Evolutionary conservation across 2,797 vertebrate genomes (phyloP).

Genomic region (Crypturellus tataupa): DNA sequence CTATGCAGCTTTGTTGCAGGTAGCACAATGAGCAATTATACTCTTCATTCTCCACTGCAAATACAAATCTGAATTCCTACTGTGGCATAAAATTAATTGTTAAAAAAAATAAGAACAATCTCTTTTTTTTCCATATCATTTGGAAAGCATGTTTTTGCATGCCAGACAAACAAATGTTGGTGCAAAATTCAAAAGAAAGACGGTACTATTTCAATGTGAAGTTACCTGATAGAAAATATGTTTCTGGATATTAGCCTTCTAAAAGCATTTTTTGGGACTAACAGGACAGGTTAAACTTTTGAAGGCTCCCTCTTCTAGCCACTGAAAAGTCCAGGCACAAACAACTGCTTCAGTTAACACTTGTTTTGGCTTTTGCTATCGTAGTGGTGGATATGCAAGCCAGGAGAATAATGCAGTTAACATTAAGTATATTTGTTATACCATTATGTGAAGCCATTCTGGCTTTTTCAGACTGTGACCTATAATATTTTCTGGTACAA

Average conservation of each 20-base stretch:
- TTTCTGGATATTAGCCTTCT: neutral
- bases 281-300: neutral
- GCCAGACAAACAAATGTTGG: neutral
- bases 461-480: neutral
- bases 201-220: neutral
- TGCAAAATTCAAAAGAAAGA: neutral
- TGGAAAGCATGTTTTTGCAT: neutral
- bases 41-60: neutral
- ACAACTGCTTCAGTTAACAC: neutral
- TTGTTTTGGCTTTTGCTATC: neutral
- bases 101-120: neutral
- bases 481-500: constrained; percentile 17
- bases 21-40: neutral
- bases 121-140: neutral
- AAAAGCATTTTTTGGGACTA: neutral
- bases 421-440: neutral
- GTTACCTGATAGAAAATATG: neutral
- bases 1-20: neutral
- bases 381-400: neutral
- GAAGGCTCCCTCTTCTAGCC: neutral
- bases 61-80: neutral
- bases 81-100: neutral
- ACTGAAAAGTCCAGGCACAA: neutral
- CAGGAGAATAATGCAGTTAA: neutral
- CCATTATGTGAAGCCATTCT: neutral